phyloP scores from a whole-genome alignment of 1,140 invertebrate species.

The Subanguina moxae region DNA sequence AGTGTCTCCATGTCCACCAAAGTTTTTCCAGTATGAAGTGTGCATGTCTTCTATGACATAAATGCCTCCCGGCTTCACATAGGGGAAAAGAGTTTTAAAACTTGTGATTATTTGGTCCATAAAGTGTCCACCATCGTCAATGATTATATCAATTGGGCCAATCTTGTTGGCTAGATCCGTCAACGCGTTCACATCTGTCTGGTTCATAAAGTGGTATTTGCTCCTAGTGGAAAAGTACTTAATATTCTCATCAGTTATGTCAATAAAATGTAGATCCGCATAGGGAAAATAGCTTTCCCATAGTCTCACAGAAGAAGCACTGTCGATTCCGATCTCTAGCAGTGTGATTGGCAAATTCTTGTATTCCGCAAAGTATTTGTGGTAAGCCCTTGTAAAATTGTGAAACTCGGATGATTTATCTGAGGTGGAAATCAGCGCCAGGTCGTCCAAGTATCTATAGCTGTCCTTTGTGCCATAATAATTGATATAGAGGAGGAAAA shows the following conservation, averaged over 20 bases:
- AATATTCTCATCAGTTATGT: conserved; percentile 4
- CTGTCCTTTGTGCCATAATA: too few species aligned
- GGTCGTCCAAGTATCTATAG: too few species aligned
- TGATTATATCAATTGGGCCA: conserved; percentile 11
- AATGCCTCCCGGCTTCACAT: conserved; percentile 6
- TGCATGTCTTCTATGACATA: conserved; percentile 23
- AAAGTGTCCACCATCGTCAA: conserved; percentile 17
- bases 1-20: neutral
- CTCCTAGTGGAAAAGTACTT: conserved; percentile 7
- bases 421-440: neutral
- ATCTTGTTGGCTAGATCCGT: conserved; percentile 3
- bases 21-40: conserved; percentile 6
- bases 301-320: conserved; percentile 12
- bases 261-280: conserved; percentile 17
- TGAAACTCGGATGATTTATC: conserved; percentile 2
- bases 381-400: conserved; percentile 17
- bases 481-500: too few species aligned
- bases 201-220: conserved; percentile 17
- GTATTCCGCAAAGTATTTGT: conserved; percentile 1
- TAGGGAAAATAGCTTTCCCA: conserved; percentile 17
- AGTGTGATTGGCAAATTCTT: neutral
- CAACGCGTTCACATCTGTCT: neutral
- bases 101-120: conserved; percentile 2
- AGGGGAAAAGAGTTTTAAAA: conserved; percentile 10
- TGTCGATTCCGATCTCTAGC: conserved; percentile 13